Conservation (phyloP, 2,888 invertebrate species). For the Meandrusa payeni region DNA sequence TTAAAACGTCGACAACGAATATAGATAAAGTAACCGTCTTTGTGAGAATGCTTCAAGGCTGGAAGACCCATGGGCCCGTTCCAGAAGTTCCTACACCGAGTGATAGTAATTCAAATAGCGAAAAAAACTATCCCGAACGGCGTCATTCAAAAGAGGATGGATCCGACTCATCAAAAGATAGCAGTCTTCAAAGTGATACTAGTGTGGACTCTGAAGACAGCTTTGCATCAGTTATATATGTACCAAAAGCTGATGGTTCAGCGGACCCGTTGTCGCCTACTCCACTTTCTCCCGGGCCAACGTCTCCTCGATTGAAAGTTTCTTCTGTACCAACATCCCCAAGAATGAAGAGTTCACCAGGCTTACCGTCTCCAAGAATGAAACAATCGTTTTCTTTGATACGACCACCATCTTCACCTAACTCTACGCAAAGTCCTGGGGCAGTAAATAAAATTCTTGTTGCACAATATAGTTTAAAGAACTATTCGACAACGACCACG, state of each 20-base stretch:
- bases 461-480: slow-evolving; percentile 79
- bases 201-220: slow-evolving; percentile 97
- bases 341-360: slow-evolving; percentile 85
- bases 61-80: slow-evolving; percentile 82
- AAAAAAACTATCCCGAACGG: slow-evolving; percentile 81
- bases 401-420: slow-evolving; percentile 82
- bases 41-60: slow-evolving; percentile 91
- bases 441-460: slow-evolving; percentile 79
- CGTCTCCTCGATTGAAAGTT: slow-evolving; percentile 82
- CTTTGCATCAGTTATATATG: slow-evolving; percentile 95
- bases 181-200: slow-evolving; percentile 95
- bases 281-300: slow-evolving; percentile 82
- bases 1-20: slow-evolving; percentile 90
- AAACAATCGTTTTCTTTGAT: slow-evolving; percentile 84
- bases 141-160: slow-evolving; percentile 92
- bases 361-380: slow-evolving; percentile 83
- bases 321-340: slow-evolving; percentile 90
- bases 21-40: slow-evolving; percentile 92
- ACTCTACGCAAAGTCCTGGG: slow-evolving; percentile 72
- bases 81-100: slow-evolving; percentile 68
- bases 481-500: slow-evolving; percentile 61
- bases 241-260: slow-evolving; percentile 89
- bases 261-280: slow-evolving; percentile 81
- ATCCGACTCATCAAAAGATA: slow-evolving; percentile 93
- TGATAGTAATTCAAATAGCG: slow-evolving; percentile 67